Evolutionary conservation across 2,797 vertebrate genomes (phyloP).

Genomic region (Acanthis flammea): DNA sequence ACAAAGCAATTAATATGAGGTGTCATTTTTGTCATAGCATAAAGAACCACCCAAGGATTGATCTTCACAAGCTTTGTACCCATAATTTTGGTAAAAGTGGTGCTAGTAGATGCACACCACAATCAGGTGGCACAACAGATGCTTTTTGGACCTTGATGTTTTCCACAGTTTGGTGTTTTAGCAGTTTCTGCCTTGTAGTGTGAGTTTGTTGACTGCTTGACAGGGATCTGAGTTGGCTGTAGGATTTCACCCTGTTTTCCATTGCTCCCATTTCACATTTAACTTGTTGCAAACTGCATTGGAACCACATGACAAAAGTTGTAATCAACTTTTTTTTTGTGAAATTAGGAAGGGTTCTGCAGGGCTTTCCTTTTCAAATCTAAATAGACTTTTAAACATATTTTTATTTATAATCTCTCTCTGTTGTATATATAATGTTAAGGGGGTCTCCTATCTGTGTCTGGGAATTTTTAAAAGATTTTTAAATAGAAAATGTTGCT

Average conservation of each 20-base stretch:
- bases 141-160: not conserved
- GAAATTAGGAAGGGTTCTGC: not conserved
- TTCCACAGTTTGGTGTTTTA: not conserved
- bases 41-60: not conserved
- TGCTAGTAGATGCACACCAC: not conserved
- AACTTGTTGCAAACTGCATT: not conserved
- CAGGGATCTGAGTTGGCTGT: not conserved
- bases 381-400: not conserved
- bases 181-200: not conserved
- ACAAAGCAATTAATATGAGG: not conserved
- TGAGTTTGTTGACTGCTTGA: not conserved
- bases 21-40: not conserved
- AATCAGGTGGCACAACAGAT: not conserved
- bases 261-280: slow-evolving; percentile 43
- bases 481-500: slow-evolving; percentile 1
- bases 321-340: not conserved
- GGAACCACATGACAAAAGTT: not conserved
- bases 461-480: slow-evolving; percentile 2
- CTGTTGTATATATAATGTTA: slow-evolving; percentile 23
- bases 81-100: not conserved
- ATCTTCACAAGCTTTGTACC: accelerated
- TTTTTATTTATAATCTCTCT: slow-evolving; percentile 42
- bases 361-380: not conserved
- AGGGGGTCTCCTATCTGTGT: slow-evolving; percentile 9
- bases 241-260: not conserved